Conservation (phyloP, 2,888 invertebrate genomes). For the Bruchidius siliquastri region DNA sequence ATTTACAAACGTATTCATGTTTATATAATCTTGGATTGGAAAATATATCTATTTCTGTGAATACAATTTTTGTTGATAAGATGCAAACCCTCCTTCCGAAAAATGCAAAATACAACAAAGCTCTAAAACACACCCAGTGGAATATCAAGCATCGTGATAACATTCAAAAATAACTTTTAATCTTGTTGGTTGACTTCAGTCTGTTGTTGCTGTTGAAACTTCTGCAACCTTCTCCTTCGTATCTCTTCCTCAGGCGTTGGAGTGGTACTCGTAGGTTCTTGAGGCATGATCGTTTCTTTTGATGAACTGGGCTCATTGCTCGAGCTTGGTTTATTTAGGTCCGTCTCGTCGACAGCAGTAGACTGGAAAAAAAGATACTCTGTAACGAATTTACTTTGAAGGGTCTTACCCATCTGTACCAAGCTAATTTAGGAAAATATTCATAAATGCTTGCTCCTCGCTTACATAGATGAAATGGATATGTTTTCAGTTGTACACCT, state of each 20-base stretch:
- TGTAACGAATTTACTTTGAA: background rate
- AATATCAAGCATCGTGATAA: background rate
- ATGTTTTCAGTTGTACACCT: no score
- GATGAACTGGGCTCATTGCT: conserved; percentile 4
- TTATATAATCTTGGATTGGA: no score
- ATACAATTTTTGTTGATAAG: no score
- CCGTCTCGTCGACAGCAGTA: background rate
- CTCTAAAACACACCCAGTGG: background rate
- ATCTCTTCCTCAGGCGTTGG: conserved; percentile 59
- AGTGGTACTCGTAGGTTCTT: conserved; percentile 4
- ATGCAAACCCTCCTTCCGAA: no score
- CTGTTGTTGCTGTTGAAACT: conserved; percentile 49
- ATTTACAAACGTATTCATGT: no score
- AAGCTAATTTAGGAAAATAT: no score
- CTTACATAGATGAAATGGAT: no score
- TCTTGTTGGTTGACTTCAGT: background rate
- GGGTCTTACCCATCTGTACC: no score
- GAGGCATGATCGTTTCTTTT: background rate
- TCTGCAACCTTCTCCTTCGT: conserved; percentile 71
- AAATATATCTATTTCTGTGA: no score
- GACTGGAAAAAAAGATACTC: background rate
- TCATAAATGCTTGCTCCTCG: no score
- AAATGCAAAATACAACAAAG: background rate
- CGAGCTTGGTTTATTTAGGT: background rate
- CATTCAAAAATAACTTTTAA: background rate